Evolutionary conservation across 1,140 invertebrate genomes (phyloP).

Genomic region (Apis cerana): DNA sequence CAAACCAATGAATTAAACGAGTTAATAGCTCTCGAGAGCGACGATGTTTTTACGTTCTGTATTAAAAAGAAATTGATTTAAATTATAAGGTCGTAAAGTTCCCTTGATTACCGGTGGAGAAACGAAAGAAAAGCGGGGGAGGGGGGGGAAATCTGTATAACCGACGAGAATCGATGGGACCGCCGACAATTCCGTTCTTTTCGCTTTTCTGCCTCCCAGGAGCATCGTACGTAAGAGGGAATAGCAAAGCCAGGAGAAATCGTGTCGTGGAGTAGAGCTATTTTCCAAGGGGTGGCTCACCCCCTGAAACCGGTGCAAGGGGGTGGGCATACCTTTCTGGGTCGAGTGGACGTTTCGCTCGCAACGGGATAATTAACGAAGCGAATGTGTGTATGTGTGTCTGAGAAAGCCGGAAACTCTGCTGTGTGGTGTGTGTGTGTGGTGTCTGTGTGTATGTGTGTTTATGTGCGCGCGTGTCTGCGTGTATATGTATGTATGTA

Average conservation of each 20-base stretch:
- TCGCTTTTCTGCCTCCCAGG: conserved; percentile 21
- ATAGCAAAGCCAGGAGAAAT: conserved; percentile 34
- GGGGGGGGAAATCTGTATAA: neutral
- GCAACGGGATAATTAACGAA: conserved; percentile 50
- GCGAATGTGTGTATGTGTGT: neutral
- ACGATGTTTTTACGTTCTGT: no score
- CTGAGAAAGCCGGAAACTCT: neutral
- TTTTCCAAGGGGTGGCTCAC: conserved; percentile 34
- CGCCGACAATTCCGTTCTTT: conserved; percentile 30
- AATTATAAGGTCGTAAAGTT: no score
- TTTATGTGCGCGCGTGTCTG: no score
- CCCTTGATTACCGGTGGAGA: no score
- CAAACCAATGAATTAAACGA: no score
- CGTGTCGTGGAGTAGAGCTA: conserved; percentile 43
- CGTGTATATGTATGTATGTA: no score
- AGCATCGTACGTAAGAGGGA: conserved; percentile 34
- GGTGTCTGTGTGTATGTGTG: no score
- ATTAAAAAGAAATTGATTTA: no score
- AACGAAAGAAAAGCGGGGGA: no score
- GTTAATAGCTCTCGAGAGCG: no score
- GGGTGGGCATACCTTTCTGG: conserved; percentile 39
- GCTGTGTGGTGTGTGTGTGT: neutral
- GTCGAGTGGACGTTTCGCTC: conserved; percentile 50
- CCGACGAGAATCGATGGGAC: conserved; percentile 26
- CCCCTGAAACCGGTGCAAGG: conserved; percentile 24